Percentiles rank a stretch among this genome's conserved stretches.
phyloP scores from a whole-genome alignment of 2,113 vertebrate genomes.

The Rhegmatorhina hoffmannsi region DNA sequence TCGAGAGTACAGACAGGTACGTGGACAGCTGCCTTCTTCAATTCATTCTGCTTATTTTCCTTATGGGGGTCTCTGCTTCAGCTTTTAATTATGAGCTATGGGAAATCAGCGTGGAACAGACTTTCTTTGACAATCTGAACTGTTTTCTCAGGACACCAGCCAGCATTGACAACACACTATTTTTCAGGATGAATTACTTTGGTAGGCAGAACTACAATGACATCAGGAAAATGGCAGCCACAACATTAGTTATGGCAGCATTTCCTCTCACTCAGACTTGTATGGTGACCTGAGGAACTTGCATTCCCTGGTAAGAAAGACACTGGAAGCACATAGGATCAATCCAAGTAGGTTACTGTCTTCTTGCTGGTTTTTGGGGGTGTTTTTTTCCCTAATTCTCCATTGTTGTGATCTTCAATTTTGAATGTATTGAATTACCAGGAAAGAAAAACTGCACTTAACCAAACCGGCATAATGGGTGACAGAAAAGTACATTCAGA shows the following conservation, averaged over 20 bases:
- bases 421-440: not conserved
- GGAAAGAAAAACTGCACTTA: not conserved
- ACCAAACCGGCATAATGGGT: not conserved
- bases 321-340: not conserved
- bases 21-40: not conserved
- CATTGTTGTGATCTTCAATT: not conserved
- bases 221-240: not conserved
- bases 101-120: not conserved
- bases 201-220: not conserved
- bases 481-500: not conserved
- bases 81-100: not conserved
- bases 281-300: not conserved
- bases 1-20: not conserved
- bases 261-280: not conserved
- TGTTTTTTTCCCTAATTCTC: not conserved
- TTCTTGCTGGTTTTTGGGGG: not conserved
- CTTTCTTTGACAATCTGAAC: not conserved
- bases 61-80: not conserved
- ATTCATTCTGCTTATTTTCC: not conserved
- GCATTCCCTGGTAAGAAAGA: not conserved
- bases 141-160: not conserved
- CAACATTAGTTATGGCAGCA: not conserved
- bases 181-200: conserved; percentile 23
- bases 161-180: not conserved
- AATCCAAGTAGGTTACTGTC: not conserved